phyloP scores from a whole-genome alignment of 2,797 vertebrate species.

The Coregonus ussuriensis region DNA sequence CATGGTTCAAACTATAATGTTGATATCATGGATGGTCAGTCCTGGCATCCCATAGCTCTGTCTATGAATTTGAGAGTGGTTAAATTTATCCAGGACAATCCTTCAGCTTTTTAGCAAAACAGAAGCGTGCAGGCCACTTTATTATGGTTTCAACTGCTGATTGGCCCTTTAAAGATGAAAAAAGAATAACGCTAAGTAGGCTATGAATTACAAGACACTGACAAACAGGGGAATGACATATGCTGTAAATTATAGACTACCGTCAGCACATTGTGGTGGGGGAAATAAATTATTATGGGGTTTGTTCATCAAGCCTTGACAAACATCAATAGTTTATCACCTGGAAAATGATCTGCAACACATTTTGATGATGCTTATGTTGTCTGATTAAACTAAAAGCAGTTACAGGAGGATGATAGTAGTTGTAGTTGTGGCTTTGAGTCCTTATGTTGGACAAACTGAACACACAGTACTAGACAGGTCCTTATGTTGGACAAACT shows the following conservation, averaged over 20 bases:
- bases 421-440: neutral
- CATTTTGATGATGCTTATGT: conserved; percentile 66
- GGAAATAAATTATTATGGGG: conserved; percentile 66
- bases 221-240: conserved; percentile 51
- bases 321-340: conserved; percentile 75
- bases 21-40: too few species aligned
- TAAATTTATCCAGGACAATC: too few species aligned
- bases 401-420: conserved; percentile 58
- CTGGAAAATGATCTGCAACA: conserved; percentile 66
- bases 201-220: conserved; percentile 57
- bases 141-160: too few species aligned
- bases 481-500: neutral
- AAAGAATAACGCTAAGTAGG: conserved; percentile 55
- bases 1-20: too few species aligned
- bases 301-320: conserved; percentile 68
- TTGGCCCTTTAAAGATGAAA: conserved; percentile 41
- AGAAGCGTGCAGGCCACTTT: too few species aligned
- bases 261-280: conserved; percentile 60
- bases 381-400: conserved; percentile 79
- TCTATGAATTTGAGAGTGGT: too few species aligned
- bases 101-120: too few species aligned
- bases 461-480: too few species aligned
- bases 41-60: too few species aligned
- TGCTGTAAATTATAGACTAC: conserved; percentile 44
- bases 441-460: neutral